Conservation (phyloP, 2,113 vertebrate species). For the Penelope pileata region DNA sequence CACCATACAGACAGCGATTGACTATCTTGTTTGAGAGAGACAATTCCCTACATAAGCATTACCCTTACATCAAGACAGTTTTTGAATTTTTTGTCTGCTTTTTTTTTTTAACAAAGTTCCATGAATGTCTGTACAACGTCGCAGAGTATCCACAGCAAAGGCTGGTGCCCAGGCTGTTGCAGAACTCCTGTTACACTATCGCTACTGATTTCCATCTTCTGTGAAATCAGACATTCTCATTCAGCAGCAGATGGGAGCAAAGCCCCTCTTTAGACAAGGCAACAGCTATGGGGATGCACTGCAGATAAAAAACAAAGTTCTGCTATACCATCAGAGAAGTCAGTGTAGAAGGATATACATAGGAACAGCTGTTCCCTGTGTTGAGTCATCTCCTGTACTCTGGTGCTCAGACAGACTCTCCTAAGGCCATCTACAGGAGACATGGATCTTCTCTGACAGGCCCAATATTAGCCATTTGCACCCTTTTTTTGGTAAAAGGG, state of each 20-base stretch:
- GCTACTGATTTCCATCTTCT: background rate
- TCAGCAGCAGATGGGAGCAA: background rate
- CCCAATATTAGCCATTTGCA: background rate
- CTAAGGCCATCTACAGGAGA: background rate
- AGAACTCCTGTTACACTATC: background rate
- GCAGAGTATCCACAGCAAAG: background rate
- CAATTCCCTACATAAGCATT: background rate
- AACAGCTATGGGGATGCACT: background rate
- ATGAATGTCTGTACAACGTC: background rate
- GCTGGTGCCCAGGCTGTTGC: background rate
- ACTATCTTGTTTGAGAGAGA: background rate
- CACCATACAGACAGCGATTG: rapidly evolving
- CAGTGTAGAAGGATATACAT: background rate
- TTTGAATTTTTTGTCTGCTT: background rate
- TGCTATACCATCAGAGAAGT: background rate
- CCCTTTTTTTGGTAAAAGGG: background rate
- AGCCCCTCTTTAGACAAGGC: background rate
- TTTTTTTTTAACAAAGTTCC: background rate
- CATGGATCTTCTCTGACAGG: background rate
- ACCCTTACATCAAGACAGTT: background rate
- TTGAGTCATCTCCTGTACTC: background rate
- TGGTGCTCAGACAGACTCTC: background rate
- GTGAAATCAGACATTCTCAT: no score
- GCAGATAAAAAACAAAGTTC: background rate
- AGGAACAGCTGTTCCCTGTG: background rate